These are phyloP conservation scores for Dryobotodes eremita DNA, from an alignment of 2,888 invertebrate species.

Conservation along the genomic window DNA sequence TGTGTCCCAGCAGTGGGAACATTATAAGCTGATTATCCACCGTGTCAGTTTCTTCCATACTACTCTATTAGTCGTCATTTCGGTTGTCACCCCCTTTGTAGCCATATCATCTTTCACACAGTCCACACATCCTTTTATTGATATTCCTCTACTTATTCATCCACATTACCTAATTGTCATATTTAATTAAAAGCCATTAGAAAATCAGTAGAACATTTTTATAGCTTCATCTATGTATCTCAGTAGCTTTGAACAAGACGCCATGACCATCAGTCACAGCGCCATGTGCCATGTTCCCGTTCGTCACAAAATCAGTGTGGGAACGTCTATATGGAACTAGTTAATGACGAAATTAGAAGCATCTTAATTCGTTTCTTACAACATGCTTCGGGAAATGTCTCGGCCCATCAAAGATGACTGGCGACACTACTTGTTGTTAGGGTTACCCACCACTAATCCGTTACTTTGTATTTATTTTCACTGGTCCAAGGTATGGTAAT, in stretches of 20 bases:
- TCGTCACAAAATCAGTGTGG: conserved; percentile 62
- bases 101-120: too few species aligned
- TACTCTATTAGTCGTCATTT: too few species aligned
- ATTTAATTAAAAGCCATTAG: neutral
- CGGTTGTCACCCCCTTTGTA: too few species aligned
- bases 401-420: conserved; percentile 47
- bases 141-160: too few species aligned
- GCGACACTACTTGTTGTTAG: conserved; percentile 39
- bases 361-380: conserved; percentile 42
- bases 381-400: conserved; percentile 56
- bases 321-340: conserved; percentile 49
- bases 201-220: neutral
- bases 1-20: too few species aligned
- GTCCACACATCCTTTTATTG: too few species aligned
- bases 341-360: conserved; percentile 60
- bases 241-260: conserved; percentile 5
- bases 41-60: too few species aligned
- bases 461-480: neutral
- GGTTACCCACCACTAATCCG: conserved; percentile 23
- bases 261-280: conserved; percentile 7
- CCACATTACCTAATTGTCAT: too few species aligned
- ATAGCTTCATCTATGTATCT: neutral
- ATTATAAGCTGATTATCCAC: too few species aligned
- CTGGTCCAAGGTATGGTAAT: too few species aligned
- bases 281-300: conserved; percentile 34